These are phyloP conservation scores for Cantharis nigra DNA, from an alignment of 2,888 invertebrate species.

Conservation along the genomic window DNA sequence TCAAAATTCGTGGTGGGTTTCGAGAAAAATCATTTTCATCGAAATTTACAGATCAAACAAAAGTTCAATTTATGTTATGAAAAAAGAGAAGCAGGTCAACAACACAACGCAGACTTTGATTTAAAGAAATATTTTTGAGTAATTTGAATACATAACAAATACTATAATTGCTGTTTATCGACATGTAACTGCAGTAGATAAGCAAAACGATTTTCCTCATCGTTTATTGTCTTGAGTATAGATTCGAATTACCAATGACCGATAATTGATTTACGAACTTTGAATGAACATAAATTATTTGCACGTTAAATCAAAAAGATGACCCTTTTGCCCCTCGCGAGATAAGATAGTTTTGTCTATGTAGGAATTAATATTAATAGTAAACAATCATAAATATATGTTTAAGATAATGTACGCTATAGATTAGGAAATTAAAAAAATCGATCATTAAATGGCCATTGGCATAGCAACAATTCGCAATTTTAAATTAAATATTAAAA, in stretches of 20 bases:
- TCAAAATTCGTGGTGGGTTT: neutral
- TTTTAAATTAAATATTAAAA: conserved; percentile 1
- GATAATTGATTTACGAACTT: neutral
- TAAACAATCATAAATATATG: neutral
- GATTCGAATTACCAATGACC: neutral
- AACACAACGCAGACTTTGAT: neutral
- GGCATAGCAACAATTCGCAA: neutral
- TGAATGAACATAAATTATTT: neutral
- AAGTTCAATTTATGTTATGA: neutral
- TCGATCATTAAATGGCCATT: neutral
- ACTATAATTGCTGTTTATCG: neutral
- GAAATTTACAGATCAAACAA: neutral
- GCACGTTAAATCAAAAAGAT: neutral
- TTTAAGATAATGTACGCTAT: neutral
- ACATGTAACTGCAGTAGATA: neutral
- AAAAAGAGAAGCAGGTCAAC: neutral
- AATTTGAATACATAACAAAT: neutral
- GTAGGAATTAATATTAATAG: neutral
- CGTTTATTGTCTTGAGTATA: neutral
- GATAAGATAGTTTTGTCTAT: neutral
- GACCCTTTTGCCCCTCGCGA: neutral
- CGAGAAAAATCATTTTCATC: neutral
- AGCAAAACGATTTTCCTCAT: neutral
- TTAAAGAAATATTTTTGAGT: neutral
- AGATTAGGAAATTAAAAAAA: neutral